Base-by-base conservation (phyloP, 2,797 vertebrate species). In the Chaetophractus vellerosus region DNA sequence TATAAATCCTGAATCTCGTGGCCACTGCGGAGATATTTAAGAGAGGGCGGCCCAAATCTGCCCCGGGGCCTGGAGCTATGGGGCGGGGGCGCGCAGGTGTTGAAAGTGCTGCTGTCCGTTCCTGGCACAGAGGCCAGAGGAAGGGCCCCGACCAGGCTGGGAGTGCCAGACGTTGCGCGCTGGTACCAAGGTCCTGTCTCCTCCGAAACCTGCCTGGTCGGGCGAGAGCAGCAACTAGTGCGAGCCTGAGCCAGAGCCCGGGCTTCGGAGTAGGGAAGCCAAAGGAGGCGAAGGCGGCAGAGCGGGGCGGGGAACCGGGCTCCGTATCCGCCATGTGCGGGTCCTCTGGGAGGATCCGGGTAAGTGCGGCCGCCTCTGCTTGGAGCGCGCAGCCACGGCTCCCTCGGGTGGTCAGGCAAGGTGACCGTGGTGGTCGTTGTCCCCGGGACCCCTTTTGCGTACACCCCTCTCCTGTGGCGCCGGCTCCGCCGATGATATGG, bases 1-100 rank as follows among this genome's bases (percentile, higher is more conserved):
- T 28, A 82, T 75, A 57, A 75, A 94, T 78, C 92, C 92, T 79
- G 92, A 96, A 88, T 6, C 91, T 61, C 71, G 71, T 78, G 84
- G 94, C 87, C 92, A 94, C 96, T 96, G 97, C 96, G 63, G 96
- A 96, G 93, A 96, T 92, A 96, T 78, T 96, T n/a, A n/a, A 79
- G 85, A 88, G 78, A 68, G 81, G 15, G 87, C 91, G 10, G 93
- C 84, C n/a, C n/a, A n/a, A n/a, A 78, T 88, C 41, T 36, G 96
- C 96, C 79, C 36, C 78, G 55, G 96, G 85, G 57, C 93, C 41
- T 72, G 96, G 90, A 96, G 78, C 95, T n/a, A n/a, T n/a, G n/a
- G n/a, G n/a, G n/a, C n/a, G 0, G 82, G 95, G 57, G 52, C 91
- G 76, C 80, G 33, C 52, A 5, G 36, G 91, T 85, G 86, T 82